Conservation (phyloP, 2,797 vertebrate species). For the Tapirus indicus region DNA sequence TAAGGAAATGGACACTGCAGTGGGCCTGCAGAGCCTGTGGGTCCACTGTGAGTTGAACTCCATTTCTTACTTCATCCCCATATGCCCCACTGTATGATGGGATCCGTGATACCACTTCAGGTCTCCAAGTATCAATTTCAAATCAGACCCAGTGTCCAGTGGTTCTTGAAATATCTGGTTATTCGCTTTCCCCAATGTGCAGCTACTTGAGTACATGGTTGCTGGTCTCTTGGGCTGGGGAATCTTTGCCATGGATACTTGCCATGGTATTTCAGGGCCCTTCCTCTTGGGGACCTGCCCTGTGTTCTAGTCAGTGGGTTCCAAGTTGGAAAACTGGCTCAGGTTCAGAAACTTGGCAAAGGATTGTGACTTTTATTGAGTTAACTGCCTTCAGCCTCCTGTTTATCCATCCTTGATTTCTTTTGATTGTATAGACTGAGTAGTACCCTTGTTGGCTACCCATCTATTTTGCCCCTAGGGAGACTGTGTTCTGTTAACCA, state of each 20-base stretch:
- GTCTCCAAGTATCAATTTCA: not conserved
- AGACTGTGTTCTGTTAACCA: not conserved
- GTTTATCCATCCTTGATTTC: not conserved
- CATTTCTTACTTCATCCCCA: not conserved
- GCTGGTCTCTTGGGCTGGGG: not conserved
- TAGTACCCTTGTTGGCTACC: no score
- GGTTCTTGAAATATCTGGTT: not conserved
- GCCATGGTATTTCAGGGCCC: not conserved
- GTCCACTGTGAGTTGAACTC: not conserved
- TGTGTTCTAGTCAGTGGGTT: not conserved
- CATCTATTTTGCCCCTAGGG: not conserved
- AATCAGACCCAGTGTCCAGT: not conserved
- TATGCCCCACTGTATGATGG: not conserved
- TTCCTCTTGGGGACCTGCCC: not conserved
- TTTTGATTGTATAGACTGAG: not conserved
- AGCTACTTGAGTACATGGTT: not conserved
- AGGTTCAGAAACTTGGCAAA: not conserved
- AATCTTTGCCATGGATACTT: not conserved
- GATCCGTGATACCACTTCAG: not conserved
- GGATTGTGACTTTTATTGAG: not conserved
- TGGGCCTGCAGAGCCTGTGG: not conserved
- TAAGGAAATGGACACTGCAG: not conserved
- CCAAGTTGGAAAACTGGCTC: not conserved
- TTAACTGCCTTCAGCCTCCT: not conserved
- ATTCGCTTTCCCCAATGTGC: not conserved